Percentiles rank a stretch among this genome's conserved stretches.
Evolutionary conservation across 2,113 vertebrate species (phyloP).

Genomic region (Gobio gobio): DNA sequence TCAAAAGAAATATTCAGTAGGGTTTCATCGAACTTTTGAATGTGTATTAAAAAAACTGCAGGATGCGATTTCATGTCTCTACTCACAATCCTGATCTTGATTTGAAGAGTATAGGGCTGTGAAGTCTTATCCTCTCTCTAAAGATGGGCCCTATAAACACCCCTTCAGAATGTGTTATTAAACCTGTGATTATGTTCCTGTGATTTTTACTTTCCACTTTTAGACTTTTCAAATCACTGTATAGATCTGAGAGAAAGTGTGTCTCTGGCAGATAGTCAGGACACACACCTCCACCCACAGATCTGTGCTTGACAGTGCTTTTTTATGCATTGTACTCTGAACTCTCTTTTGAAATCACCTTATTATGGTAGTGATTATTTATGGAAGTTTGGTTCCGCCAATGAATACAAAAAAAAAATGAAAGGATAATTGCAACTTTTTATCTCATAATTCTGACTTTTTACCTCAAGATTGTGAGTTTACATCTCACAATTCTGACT

Average conservation of each 20-base stretch:
- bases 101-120: not conserved
- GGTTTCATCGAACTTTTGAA: not conserved
- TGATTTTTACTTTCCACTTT: conserved; percentile 27
- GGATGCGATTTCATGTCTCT: not conserved
- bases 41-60: not conserved
- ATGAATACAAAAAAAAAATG: too few relatives aligned
- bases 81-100: not conserved
- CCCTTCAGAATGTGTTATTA: conserved; percentile 9
- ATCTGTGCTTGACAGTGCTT: not conserved
- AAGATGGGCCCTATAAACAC: conserved; percentile 3
- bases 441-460: too few relatives aligned
- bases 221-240: conserved; percentile 9
- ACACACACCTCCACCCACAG: not conserved
- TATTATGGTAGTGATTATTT: not conserved
- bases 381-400: too few relatives aligned
- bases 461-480: too few relatives aligned
- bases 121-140: not conserved
- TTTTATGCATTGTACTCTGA: not conserved
- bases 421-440: too few relatives aligned
- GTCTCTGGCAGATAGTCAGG: not conserved
- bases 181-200: conserved; percentile 14
- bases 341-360: not conserved
- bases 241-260: conserved; percentile 1
- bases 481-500: too few relatives aligned
- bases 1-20: not conserved